Conservation (phyloP, 53 echinoderm and acorn worm genomes). For the Temnopleurus reevesii region DNA sequence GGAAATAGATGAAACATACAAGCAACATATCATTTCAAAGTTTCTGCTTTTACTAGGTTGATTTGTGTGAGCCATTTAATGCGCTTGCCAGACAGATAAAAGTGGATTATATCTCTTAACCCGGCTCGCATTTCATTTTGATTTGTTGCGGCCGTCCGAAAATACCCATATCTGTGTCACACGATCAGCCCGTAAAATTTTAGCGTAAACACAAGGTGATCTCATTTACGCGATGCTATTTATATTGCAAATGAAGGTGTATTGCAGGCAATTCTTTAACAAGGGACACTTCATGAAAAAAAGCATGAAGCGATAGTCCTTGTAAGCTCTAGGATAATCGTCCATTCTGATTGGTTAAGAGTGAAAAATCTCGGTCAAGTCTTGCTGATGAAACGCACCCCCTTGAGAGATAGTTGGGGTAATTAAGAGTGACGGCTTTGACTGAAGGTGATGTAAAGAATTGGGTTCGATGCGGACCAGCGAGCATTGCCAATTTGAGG, state of each 20-base stretch:
- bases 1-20: not conserved
- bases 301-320: too few species aligned
- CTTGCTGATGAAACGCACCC: too few species aligned
- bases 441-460: not conserved
- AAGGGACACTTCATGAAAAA: too few species aligned
- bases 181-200: not conserved
- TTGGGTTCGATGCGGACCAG: not conserved
- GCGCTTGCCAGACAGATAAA: not conserved
- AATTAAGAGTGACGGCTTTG: not conserved
- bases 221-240: not conserved
- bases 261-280: not conserved
- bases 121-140: constrained; percentile 1
- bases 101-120: not conserved
- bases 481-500: not conserved
- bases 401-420: not conserved
- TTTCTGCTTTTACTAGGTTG: too few species aligned
- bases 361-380: too few species aligned
- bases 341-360: too few species aligned
- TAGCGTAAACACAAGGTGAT: not conserved
- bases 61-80: not conserved
- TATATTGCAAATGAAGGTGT: not conserved
- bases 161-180: constrained; percentile 1
- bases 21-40: not conserved
- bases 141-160: constrained; percentile 5
- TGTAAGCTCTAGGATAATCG: too few species aligned